Base-by-base conservation (phyloP, 2,797 vertebrate genomes). In the Gambelia wislizenii region DNA sequence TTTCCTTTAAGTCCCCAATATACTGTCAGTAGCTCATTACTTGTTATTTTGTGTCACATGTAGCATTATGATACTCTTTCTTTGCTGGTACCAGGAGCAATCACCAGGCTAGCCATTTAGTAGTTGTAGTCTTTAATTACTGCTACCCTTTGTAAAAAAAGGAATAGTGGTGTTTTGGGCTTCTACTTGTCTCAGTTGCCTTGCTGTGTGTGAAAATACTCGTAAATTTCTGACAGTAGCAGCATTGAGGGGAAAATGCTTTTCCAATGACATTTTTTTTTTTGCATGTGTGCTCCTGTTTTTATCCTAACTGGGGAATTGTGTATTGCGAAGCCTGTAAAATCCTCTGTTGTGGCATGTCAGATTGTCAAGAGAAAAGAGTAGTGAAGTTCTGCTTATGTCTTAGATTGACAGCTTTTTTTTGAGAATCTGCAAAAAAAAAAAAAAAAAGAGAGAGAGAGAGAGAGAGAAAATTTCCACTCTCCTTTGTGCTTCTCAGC, bases 401-500 rank as follows among this genome's bases (percentile, higher is more conserved):
- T 84, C 74, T 85, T 64, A 89, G 9, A 18, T 54, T 89, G 39
- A 59, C 69, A 61, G 20, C 78, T 42, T 82, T 92, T 90, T 77
- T 83, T 39, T 91, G 91, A 94, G 93, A 92, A 87, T 36, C 30
- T 33, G 75, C 54, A 75, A 49, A 93, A 92, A 85, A 87, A 91
- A 84, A n/a, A n/a, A n/a, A n/a, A n/a, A n/a, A n/a, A n/a, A n/a
- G n/a, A n/a, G n/a, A n/a, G n/a, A n/a, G n/a, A n/a, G n/a, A n/a
- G n/a, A n/a, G n/a, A 91, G 82, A 59, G 83, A 93, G 91, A 84
- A 93, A 95, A 92, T 91, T 94, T 95, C 89, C 92, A 74, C 91
- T 90, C 90, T 79, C 54, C 91, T 94, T 87, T 87, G 54, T 33
- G 82, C 16, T 77, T 91, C 27, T 6, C 8, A 70, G 83, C 91